A percentile compares a stretch with the other conserved stretches of the same genome.
These are phyloP conservation scores for Aldabrachelys gigantea DNA, from an alignment of 2,113 vertebrate species.

Conservation along the genomic window DNA sequence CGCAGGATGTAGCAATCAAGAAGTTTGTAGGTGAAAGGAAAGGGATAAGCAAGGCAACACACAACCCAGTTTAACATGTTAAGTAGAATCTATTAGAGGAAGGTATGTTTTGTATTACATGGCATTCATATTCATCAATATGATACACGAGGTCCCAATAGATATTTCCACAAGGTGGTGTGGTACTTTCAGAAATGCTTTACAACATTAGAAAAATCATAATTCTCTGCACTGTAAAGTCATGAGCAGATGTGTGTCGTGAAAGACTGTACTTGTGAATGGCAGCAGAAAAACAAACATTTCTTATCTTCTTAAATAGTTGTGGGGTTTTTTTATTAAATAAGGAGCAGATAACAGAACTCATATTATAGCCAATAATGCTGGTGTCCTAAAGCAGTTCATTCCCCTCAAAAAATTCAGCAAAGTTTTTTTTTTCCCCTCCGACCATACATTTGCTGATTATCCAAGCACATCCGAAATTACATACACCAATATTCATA, in stretches of 20 bases:
- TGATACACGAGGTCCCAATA: fast-evolving
- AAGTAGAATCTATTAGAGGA: not conserved
- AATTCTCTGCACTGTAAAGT: too few relatives aligned
- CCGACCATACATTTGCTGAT: not conserved
- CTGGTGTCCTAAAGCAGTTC: not conserved
- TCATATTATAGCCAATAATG: fast-evolving
- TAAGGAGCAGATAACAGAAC: not conserved
- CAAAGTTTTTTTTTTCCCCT: fast-evolving
- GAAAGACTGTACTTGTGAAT: not conserved
- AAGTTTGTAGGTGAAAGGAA: not conserved
- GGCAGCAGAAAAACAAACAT: not conserved
- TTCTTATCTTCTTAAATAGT: not conserved
- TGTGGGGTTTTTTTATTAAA: not conserved
- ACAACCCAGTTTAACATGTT: not conserved
- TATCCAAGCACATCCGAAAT: not conserved
- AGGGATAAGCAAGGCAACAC: not conserved
- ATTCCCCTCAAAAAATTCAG: not conserved
- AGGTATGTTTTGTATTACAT: not conserved
- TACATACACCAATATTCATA: not conserved
- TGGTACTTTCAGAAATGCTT: not conserved
- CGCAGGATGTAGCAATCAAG: not conserved
- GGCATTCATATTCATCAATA: fast-evolving
- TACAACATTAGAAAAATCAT: not conserved
- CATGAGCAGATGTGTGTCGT: fast-evolving
- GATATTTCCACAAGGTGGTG: not conserved